Evolutionary conservation across 2,113 vertebrate species (phyloP), one percentile per base, ranked within the genome.

Genomic region (Rhabdornis inornatus): DNA sequence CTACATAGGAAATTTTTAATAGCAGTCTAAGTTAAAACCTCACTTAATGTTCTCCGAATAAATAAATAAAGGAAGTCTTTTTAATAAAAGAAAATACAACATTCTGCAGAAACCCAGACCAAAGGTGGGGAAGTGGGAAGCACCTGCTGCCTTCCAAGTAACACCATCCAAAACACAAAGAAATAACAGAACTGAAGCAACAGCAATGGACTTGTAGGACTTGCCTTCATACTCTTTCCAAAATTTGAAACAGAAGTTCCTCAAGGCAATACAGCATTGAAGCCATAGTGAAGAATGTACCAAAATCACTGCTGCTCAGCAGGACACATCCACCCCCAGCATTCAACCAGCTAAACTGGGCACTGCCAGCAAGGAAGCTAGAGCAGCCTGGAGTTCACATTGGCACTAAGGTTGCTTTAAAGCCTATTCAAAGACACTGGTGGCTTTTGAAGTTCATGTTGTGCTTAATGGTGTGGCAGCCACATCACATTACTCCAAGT

Each of bases 341-440:
- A 55, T 31, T 35, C 30, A 33, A 15, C 0, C 2, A 83, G 31
- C 59, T 61, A 6, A 81, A 23, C 28, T 33, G 55, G 50, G n/a
- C 42, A 45, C 37, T 37, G 64, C n/a, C 50, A 39, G 64, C 45
- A 28, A 42, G 25, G 56, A 57, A n/a, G 35, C 33, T 44, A 56
- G 14, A 63, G 50, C n/a, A 81, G 42, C 35, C 74, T 24, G 47
- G 65, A 50, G 42, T 13, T 75, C 50, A 35, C 5, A 1, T 1
- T 0, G 0, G 9, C 4, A 2, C 59, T 35, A 17, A 42, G 14
- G 18, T 3, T 53, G 42, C 65, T 59, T 70, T 33, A 50, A 39
- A 87, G 53, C 23, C 40, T 35, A 3, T 28, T 59, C 56, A 45
- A 83, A 57, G 33, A 19, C 15, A 20, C 30, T 0, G 0, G 11